Percentiles rank a stretch among this genome's conserved stretches.
Evolutionary conservation across 2,113 vertebrate species (phyloP).

Genomic region (Gila orcuttii): DNA sequence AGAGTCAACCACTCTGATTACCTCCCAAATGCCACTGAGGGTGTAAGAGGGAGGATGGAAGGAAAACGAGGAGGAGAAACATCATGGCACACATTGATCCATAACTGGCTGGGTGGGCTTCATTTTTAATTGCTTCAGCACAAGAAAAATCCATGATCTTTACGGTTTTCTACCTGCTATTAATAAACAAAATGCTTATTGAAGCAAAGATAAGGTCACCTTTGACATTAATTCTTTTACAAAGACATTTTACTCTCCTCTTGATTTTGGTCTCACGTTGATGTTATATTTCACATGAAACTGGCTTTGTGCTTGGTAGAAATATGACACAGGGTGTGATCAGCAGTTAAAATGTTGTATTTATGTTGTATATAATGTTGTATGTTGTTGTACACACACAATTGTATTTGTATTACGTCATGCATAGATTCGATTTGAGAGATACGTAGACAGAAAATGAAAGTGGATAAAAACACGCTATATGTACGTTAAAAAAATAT

Average conservation of each 20-base stretch:
- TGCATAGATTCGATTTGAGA: not conserved
- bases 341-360: not conserved
- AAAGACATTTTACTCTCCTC: not conserved
- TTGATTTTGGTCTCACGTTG: not conserved
- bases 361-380: too few relatives aligned
- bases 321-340: not conserved
- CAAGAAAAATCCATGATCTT: constrained; percentile 54
- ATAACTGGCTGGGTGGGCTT: constrained; percentile 33
- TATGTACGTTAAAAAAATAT: too few relatives aligned
- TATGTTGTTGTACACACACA: not conserved
- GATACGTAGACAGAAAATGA: not conserved
- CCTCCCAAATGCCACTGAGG: constrained; percentile 45
- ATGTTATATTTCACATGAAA: not conserved
- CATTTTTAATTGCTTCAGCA: constrained; percentile 48
- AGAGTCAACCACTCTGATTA: constrained; percentile 38
- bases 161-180: constrained; percentile 29
- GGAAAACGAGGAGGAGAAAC: constrained; percentile 5
- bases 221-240: not conserved
- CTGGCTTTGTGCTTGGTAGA: not conserved
- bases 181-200: constrained; percentile 55
- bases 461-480: too few relatives aligned
- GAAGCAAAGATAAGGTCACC: constrained; percentile 48
- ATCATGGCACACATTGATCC: constrained; percentile 52
- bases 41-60: constrained; percentile 1
- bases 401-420: too few relatives aligned